A percentile compares a stretch with the other conserved stretches of the same genome.
These are phyloP conservation scores for Trileptium ribeirensis DNA, from an alignment of 2,888 invertebrate genomes.

Conservation along the genomic window DNA sequence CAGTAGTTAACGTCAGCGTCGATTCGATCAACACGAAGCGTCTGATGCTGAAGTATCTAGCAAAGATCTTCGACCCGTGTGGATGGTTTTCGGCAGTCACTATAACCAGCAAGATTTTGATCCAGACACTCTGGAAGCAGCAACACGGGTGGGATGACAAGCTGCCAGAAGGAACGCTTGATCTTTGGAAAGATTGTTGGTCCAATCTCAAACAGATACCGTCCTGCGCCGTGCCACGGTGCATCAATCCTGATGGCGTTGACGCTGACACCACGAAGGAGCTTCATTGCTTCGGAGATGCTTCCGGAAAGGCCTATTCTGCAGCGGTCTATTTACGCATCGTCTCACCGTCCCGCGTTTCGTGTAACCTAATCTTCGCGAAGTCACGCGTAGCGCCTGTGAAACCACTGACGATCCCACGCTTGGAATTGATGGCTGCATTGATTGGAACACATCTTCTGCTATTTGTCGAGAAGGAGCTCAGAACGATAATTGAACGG, in stretches of 20 bases:
- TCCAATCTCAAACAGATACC: neutral
- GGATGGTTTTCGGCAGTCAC: no score
- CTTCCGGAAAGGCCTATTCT: slow-evolving; percentile 37
- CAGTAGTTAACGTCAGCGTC: no score
- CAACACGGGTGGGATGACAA: neutral
- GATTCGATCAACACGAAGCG: no score
- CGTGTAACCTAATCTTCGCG: slow-evolving; percentile 23
- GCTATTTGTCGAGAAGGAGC: slow-evolving; percentile 28
- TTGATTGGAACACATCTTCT: slow-evolving; percentile 25
- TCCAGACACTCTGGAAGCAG: neutral
- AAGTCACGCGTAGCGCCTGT: slow-evolving; percentile 39
- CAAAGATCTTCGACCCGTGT: no score
- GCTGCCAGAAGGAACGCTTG: neutral
- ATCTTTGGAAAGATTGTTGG: neutral
- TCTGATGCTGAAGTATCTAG: no score
- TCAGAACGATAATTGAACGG: slow-evolving; percentile 29
- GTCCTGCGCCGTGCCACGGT: neutral
- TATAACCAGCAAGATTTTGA: no score
- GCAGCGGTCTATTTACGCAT: slow-evolving; percentile 34
- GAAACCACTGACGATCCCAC: slow-evolving; percentile 35
- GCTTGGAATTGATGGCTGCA: slow-evolving; percentile 23
- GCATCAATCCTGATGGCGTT: neutral
- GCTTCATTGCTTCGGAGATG: slow-evolving; percentile 36
- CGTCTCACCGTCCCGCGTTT: neutral
- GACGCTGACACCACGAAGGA: neutral